Evolutionary conservation across 2,888 invertebrate genomes (phyloP).

Genomic region (Lydus trimaculatus): DNA sequence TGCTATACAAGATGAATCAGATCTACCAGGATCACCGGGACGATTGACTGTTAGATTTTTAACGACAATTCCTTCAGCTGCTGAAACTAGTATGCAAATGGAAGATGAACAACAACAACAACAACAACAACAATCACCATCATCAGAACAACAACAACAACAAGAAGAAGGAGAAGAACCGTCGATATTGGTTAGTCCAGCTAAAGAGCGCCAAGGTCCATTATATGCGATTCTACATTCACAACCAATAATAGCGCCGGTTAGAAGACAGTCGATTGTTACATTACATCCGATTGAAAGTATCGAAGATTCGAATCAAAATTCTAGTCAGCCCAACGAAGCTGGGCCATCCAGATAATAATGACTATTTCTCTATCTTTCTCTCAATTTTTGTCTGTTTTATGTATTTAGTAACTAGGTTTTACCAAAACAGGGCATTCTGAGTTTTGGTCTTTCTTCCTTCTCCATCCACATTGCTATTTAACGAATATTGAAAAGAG

Average conservation of each 20-base stretch:
- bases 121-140: neutral
- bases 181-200: conserved; percentile 53
- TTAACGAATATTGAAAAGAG: neutral
- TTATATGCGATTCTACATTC: conserved; percentile 58
- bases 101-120: conserved; percentile 66
- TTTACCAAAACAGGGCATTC: conserved; percentile 32
- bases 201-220: conserved; percentile 55
- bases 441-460: conserved; percentile 13
- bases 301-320: conserved; percentile 25
- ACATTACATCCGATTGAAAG: conserved; percentile 57
- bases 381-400: conserved; percentile 25
- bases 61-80: conserved; percentile 77
- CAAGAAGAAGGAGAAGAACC: neutral
- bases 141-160: neutral
- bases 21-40: conserved; percentile 69
- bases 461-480: too few species aligned
- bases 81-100: conserved; percentile 73
- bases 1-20: conserved; percentile 77
- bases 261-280: conserved; percentile 57
- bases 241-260: conserved; percentile 48
- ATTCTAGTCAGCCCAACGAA: conserved; percentile 46
- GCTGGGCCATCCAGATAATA: conserved; percentile 50
- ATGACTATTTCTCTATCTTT: too few species aligned
- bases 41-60: conserved; percentile 66
- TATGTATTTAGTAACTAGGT: conserved; percentile 38